phyloP scores from a whole-genome alignment of 2,888 invertebrate species.

The Drosophila affinis region DNA sequence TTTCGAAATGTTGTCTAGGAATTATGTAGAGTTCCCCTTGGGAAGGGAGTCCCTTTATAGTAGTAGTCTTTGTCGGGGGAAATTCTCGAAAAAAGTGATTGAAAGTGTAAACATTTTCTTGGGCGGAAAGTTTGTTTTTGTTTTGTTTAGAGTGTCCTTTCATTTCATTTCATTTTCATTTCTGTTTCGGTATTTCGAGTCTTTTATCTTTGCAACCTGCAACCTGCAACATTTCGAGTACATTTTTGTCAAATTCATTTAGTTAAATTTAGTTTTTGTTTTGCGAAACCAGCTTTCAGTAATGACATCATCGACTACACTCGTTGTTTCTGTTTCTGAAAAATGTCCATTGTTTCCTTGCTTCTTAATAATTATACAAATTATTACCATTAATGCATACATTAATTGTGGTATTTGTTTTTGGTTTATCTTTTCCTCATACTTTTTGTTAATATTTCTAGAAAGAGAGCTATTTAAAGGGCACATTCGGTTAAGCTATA shows the following conservation, averaged over 20 bases:
- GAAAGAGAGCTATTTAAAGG: conserved; percentile 84
- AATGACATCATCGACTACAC: conserved; percentile 73
- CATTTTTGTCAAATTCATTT: conserved; percentile 53
- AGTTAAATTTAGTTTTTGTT: not conserved
- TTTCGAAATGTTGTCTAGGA: conserved; percentile 71
- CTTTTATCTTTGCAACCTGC: conserved; percentile 23
- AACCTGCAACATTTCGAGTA: conserved; percentile 42
- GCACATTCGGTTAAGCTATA: conserved; percentile 85
- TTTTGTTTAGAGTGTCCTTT: conserved; percentile 58
- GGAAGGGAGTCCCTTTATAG: conserved; percentile 35
- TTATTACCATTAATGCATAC: conserved; percentile 26
- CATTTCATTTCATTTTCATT: conserved; percentile 26
- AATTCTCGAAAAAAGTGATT: conserved; percentile 29
- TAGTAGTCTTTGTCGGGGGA: conserved; percentile 61
- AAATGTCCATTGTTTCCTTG: conserved; percentile 24
- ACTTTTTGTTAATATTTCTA: conserved; percentile 75
- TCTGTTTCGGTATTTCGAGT: conserved; percentile 30
- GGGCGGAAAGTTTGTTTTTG: conserved; percentile 64
- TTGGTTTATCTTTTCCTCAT: conserved; percentile 37
- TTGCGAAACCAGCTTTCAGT: conserved; percentile 75
- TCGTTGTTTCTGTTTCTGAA: conserved; percentile 60
- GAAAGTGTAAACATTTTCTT: conserved; percentile 41
- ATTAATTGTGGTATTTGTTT: conserved; percentile 54
- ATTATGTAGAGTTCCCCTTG: conserved; percentile 22
- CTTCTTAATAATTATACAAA: conserved; percentile 60